These are phyloP conservation scores for Limnephilus lunatus DNA, from an alignment of 2,888 invertebrate species.

Conservation along the genomic window DNA sequence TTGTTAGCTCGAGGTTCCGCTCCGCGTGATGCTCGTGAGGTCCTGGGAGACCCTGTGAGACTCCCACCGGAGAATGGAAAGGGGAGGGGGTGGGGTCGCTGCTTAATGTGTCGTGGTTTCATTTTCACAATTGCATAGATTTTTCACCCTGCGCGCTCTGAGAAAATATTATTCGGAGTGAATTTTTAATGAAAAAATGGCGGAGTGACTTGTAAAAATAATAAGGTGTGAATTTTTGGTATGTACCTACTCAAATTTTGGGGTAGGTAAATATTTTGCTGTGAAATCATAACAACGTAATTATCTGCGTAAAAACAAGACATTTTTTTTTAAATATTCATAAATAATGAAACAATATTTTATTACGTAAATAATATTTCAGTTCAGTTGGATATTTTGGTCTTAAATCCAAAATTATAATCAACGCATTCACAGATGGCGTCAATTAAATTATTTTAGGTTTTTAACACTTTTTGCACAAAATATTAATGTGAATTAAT, in stretches of 20 bases:
- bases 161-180: slow-evolving; percentile 42
- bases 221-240: background rate
- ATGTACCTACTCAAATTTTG: background rate
- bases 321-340: no score
- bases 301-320: background rate
- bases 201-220: slow-evolving; percentile 5
- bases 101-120: slow-evolving; percentile 56
- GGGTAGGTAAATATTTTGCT: background rate
- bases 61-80: background rate
- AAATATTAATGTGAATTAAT: no score
- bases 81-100: slow-evolving; percentile 1
- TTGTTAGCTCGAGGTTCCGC: slow-evolving; percentile 39
- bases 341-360: no score
- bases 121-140: slow-evolving; percentile 56
- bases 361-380: no score
- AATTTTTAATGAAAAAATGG: slow-evolving; percentile 57
- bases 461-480: no score
- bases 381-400: no score
- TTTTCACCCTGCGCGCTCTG: slow-evolving; percentile 37
- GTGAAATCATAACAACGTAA: background rate
- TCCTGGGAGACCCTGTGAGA: background rate
- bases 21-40: background rate
- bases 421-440: no score
- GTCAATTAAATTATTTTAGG: no score
- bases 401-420: no score